phyloP scores from a whole-genome alignment of 2,113 vertebrate genomes.

The Hydropotes inermis region DNA sequence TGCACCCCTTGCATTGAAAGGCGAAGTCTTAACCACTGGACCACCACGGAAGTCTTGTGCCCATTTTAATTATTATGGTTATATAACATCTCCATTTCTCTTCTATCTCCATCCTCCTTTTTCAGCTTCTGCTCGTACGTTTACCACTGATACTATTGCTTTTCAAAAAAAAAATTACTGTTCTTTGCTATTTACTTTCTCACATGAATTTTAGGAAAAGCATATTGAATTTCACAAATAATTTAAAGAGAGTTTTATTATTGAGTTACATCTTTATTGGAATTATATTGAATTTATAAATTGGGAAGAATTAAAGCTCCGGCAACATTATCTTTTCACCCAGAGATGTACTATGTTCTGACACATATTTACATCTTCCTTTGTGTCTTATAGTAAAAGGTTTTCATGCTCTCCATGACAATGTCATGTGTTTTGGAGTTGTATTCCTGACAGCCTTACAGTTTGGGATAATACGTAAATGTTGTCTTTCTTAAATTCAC shows the following conservation, averaged over 20 bases:
- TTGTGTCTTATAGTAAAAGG: not conserved
- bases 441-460: not conserved
- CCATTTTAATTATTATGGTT: not conserved
- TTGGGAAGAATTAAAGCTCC: not conserved
- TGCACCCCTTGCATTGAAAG: not conserved
- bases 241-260: not conserved
- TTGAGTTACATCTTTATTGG: not conserved
- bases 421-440: not conserved
- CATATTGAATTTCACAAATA: not conserved
- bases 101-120: not conserved
- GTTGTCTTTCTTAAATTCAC: not conserved
- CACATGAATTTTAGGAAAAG: not conserved
- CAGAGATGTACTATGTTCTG: not conserved
- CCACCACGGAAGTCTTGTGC: rapidly evolving
- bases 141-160: not conserved
- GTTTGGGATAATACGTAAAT: not conserved
- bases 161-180: not conserved
- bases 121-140: not conserved
- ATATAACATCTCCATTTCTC: not conserved
- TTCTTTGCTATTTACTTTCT: not conserved
- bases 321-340: not conserved
- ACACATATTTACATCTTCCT: not conserved
- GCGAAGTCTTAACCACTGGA: not conserved
- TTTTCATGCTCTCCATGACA: not conserved
- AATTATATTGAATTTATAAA: not conserved